Evolutionary conservation across 2,113 vertebrate genomes (phyloP).

Genomic region (Choloepus hoffmanni): DNA sequence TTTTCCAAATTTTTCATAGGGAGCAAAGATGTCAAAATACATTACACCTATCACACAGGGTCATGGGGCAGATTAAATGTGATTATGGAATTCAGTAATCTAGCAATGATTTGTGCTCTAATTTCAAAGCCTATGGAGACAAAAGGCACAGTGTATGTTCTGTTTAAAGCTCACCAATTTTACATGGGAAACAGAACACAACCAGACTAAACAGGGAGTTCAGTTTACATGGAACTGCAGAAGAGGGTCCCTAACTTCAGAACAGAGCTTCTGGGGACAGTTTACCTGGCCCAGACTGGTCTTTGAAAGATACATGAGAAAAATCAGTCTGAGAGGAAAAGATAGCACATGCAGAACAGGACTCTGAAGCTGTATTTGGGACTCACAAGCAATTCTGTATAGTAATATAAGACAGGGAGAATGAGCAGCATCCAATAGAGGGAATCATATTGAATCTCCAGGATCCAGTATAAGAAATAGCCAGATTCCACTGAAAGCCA

Average conservation of each 20-base stretch:
- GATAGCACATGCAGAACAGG: background rate
- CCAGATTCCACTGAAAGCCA: background rate
- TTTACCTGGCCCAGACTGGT: too few relatives aligned
- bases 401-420: background rate
- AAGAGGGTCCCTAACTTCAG: background rate
- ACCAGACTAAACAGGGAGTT: background rate
- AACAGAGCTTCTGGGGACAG: background rate
- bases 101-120: background rate
- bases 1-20: background rate
- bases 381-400: background rate
- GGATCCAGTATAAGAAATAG: background rate
- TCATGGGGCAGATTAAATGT: background rate
- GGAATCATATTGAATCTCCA: background rate
- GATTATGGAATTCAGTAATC: background rate
- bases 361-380: rapidly evolving
- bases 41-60: background rate
- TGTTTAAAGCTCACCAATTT: background rate
- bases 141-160: background rate
- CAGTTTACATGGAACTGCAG: background rate
- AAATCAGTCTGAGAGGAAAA: background rate
- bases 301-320: background rate
- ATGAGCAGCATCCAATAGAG: too few relatives aligned
- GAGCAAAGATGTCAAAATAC: background rate
- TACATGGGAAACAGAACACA: background rate
- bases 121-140: background rate